Conservation (phyloP, 2,113 vertebrate genomes). For the Shinisaurus crocodilurus region DNA sequence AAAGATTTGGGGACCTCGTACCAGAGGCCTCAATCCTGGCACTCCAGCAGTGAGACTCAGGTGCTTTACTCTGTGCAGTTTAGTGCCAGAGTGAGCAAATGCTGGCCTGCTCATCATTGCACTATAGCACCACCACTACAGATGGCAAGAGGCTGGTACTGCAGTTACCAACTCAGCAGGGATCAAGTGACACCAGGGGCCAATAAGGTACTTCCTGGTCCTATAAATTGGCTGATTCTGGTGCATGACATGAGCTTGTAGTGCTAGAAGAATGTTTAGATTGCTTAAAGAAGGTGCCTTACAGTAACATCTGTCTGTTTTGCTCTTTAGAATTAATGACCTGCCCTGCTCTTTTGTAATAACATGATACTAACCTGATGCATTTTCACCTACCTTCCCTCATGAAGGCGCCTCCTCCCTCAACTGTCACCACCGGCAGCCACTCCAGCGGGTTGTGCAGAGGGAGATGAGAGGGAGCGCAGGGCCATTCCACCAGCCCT, state of each 20-base stretch:
- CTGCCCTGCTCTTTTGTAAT: not conserved
- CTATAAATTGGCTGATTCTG: not conserved
- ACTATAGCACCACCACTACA: not conserved
- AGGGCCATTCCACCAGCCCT: no score
- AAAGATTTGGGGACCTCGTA: not conserved
- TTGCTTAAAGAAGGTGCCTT: not conserved
- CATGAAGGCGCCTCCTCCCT: no score
- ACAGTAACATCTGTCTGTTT: not conserved
- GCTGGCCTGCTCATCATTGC: not conserved
- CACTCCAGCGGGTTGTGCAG: no score
- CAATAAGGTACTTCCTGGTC: not conserved
- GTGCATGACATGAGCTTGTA: not conserved
- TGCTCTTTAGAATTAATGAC: constrained; percentile 5
- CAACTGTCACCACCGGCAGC: no score
- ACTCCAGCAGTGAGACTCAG: not conserved
- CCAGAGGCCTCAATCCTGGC: not conserved
- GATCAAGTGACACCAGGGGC: not conserved
- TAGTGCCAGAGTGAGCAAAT: not conserved
- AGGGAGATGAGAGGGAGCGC: no score
- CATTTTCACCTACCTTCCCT: constrained; percentile 28
- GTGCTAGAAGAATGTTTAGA: not conserved
- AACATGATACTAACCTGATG: constrained; percentile 20
- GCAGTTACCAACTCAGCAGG: not conserved
- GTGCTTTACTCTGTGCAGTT: not conserved
- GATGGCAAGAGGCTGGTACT: not conserved